Base-by-base conservation (phyloP, 1,140 invertebrate species). In the Phocides pigmalion region DNA sequence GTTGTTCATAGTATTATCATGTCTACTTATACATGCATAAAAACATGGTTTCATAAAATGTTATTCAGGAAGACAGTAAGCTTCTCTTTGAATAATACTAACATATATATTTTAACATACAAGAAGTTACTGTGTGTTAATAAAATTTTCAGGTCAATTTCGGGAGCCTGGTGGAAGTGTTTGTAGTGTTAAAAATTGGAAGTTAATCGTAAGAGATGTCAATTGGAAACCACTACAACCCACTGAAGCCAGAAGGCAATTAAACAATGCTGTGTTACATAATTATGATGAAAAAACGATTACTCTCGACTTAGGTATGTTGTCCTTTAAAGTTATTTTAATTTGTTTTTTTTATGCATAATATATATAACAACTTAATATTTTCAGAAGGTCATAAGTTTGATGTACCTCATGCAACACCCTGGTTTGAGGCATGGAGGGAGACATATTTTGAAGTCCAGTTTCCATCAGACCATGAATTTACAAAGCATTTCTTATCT, bases 381-480 rank as follows among this genome's bases (percentile, higher is more conserved):
- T 84, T 93, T 92, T 59, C 75, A 92, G 84, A 90, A 70, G 73
- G 84, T 49, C 76, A 91, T 77, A 87, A 93, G 59, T 79, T 96
- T 41, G 93, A 95, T 71, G 92, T 97, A 58, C 96, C 96, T 70
- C 93, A 93, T 16, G 93, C 94, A 2, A 96, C 97, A 22, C 96
- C 97, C n/a, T 99, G 98, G 98, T 99, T 97, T 93, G 98, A 99
- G 84, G 93, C 95, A n/a, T 99, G 98, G 97, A 93, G 98, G 79
- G 97, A 98, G 77, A 96, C 95, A 19, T 99, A 98, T 90, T 93
- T 98, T 14, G 95, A 95, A 79, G 95, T 98, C 1, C 95, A 98
- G 82, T 97, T 96, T 81, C 96, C 97, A 35, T 97, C 97, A 11
- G 98, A 99, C 80, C 98, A 99, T 93, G 98, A 99, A 92, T 99